Percentiles rank a stretch among this genome's conserved stretches.
Evolutionary conservation across 2,797 vertebrate species (phyloP).

Genomic region (Acrossocheilus fasciatus): DNA sequence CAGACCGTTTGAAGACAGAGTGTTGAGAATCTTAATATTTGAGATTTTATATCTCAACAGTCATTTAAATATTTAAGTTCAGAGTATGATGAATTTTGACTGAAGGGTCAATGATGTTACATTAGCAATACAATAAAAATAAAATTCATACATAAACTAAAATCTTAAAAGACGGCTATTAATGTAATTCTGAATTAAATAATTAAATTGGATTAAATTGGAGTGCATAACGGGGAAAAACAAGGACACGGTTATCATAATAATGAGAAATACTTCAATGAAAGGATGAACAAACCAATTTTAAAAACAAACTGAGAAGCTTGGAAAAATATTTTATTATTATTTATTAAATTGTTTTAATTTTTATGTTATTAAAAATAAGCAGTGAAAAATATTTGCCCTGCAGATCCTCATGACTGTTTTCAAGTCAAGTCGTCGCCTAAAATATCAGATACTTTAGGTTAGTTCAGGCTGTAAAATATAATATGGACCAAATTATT

Average conservation of each 20-base stretch:
- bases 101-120: neutral
- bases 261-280: no score
- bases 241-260: no score
- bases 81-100: neutral
- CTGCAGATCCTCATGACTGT: neutral
- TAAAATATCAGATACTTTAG: neutral
- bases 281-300: no score
- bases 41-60: neutral
- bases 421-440: neutral
- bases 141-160: neutral
- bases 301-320: neutral
- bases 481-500: no score
- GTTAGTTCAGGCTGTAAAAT: neutral
- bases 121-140: neutral
- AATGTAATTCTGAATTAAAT: neutral
- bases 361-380: no score
- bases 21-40: neutral
- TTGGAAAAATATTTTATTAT: neutral
- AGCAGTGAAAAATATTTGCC: neutral
- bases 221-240: no score
- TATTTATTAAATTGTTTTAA: neutral
- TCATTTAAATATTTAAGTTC: neutral
- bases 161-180: no score
- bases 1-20: neutral
- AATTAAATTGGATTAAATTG: no score